Base-by-base conservation (phyloP, 2,113 vertebrate genomes). In the Anolis carolinensis region DNA sequence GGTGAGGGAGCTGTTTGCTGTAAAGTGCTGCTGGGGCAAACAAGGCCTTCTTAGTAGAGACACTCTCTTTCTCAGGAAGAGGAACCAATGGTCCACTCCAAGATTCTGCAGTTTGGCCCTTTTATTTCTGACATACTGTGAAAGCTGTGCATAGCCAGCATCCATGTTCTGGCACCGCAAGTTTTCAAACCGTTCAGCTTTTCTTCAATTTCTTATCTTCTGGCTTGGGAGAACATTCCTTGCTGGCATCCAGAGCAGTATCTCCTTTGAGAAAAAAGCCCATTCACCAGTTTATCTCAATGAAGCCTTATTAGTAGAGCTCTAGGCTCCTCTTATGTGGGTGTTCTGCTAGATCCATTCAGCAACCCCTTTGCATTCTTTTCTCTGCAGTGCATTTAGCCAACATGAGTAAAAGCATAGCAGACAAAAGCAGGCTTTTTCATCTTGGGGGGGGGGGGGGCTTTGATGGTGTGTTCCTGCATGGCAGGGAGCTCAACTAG, bases 1-100 rank as follows among this genome's bases (percentile, higher is more conserved):
- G 98, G 98, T 98, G 84, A 80, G 84, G 18, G 6, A 65, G 44
- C 27, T 9, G 4, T 4, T 59, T 18, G 14, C 55, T 59, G 55
- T 59, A 59, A 59, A 16, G 14, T 16, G 14, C 55, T 10, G 30
- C 65, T 68, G 7, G 27, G 7, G 30, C 16, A 18, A 18, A 13
- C 16, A 1, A 3, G 9, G 6, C 36, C 36, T 25, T 44, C 9
- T 32, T 44, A 44, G 39, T 5, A 44, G 55, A 14, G 52, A 55
- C 8, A 18, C 55, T 18, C 55, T 59, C 13, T 59, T 13, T 59
- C 39, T 48, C 13, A 3, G 0, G 21, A 23, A n/a, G 50, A 32
- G 23, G 10, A 1, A 27, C 44, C 8, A 5, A 21, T 6, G 18
- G 75, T 5, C 16, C 72, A 7, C 23, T 25, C 32, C 23, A 20